Evolutionary conservation across 2,113 vertebrate genomes (phyloP), one percentile per base, ranked within the genome.

Genomic region (Boleophthalmus pectinirostris): DNA sequence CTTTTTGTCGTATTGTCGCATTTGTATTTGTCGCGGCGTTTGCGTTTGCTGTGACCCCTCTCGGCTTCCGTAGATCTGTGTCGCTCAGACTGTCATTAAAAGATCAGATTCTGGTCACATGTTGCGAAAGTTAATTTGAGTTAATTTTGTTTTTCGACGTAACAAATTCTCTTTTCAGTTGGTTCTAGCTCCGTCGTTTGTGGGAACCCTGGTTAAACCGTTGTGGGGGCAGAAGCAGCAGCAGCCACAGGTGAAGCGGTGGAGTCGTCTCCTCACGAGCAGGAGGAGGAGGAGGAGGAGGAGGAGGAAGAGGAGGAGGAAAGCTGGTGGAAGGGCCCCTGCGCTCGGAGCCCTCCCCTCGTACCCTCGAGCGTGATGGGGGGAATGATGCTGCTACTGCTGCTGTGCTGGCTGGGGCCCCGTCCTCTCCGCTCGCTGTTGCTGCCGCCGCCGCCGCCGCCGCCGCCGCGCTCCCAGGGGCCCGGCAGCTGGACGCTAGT

Each of bases 291-390:
- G 29, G 2, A 29, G 4, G 4, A 29, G 4, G 29, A 2, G 29
- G 29, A 29, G 29, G 29, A 29, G 4, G 29, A 29, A 4, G 89
- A 68, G 71, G 33, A 47, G 83, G 89, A 73, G 83, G 80, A 74
- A 83, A 92, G 85, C 89, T 79, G 75, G 77, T 79, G 35, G 57
- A 75, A 77, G 68, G 64, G 92, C 74, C 60, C 75, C 95, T 88
- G 89, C 93, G 25, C 93, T 95, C 93, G 93, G 95, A 94, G 93
- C 96, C 97, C 97, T 98, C 98, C 97, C 97, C 97, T 99, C 96
- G 88, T 98, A 99, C 97, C 97, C 97, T 99, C 96, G 88, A 95
- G 93, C 85, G 96, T 96, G 96, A 96, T 94, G 90, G 96, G 89
- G 94, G 95, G 94, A 91, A 95, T 92, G 95, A 92, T 92, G 95